Evolutionary conservation across 2,888 invertebrate species (phyloP).

Genomic region (Lissocephala sabroskyi): DNA sequence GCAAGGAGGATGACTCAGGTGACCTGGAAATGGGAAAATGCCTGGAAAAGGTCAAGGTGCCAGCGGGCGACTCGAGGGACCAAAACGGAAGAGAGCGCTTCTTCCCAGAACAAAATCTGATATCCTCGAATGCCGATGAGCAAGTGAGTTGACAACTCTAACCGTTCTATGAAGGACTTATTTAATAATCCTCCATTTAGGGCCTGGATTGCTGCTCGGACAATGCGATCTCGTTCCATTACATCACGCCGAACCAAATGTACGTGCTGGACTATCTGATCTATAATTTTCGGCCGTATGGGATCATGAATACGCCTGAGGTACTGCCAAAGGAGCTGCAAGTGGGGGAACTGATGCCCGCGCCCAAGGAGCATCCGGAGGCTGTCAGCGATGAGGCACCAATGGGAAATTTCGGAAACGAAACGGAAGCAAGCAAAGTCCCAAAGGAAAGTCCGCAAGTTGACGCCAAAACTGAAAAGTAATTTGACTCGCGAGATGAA

Average conservation of each 20-base stretch:
- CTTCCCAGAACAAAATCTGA: no score
- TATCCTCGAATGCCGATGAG: no score
- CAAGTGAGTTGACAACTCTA: no score
- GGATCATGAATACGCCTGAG: constrained; percentile 70
- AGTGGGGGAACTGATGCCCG: constrained; percentile 48
- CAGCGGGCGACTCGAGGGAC: no score
- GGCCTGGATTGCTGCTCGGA: constrained; percentile 86
- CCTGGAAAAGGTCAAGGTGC: no score
- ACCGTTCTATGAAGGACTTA: no score
- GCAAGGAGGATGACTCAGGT: constrained; percentile 3
- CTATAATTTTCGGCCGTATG: constrained; percentile 91
- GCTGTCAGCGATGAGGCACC: constrained; percentile 7
- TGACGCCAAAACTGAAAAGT: no score
- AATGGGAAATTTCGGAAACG: no score
- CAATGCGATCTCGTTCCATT: constrained; percentile 96
- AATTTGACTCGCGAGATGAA: no score
- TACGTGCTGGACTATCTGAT: constrained; percentile 95
- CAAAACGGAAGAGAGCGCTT: no score
- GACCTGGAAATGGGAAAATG: not conserved
- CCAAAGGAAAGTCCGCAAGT: no score
- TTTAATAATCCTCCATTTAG: constrained; percentile 28
- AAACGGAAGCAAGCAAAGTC: no score
- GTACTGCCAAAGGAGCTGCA: constrained; percentile 54
- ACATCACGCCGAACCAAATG: constrained; percentile 93
- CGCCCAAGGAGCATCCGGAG: constrained; percentile 31